Base-by-base conservation (phyloP, 2,797 vertebrate genomes). In the Enteromius fasciolatus region DNA sequence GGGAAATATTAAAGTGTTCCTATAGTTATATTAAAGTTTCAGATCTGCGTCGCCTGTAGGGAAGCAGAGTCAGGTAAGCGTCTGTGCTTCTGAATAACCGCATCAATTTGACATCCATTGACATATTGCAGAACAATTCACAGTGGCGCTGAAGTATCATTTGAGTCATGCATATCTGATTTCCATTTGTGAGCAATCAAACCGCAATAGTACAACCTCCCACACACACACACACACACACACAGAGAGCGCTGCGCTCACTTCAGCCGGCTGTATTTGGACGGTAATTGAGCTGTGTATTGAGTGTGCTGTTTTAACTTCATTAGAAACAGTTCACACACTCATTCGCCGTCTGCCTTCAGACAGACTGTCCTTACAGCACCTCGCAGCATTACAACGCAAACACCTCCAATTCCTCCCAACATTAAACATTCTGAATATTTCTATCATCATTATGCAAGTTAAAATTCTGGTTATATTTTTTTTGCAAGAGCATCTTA, bases 181-280 rank as follows among this genome's bases (percentile, higher is more conserved):
- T 79, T 61, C 73, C 69, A 77, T 87, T 84, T 80, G 75, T 74
- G 70, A 84, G 70, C 46, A 72, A 80, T 77, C 50, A 76, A 20
- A 50, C 52, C 48, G 25, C 61, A 76, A 79, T 67, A 84, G 81
- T 67, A 74, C 76, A 79, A 54, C 77, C 77, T 59, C 70, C 41
- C 31, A 23, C 61, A 23, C 50, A 25, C 67, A 48, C 41, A 28
- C 41, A 28, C 9, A 41, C 36, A 46, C 31, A 23, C 54, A 41
- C 20, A 28, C 15, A 28, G 3, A 41, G 5, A 44, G 20, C 6
- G 20, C 18, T 57, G 31, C 18, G 7, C 50, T 74, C 28, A 52
- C 17, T 52, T 12, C 33, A 75, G 73, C 33, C 9, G 50, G 20
- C 36, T 68, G 48, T 70, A 28, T 76, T 81, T 73, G 78, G 25